Evolutionary conservation across 2,888 invertebrate species (phyloP).

Genomic region (Teleiodes luculella): DNA sequence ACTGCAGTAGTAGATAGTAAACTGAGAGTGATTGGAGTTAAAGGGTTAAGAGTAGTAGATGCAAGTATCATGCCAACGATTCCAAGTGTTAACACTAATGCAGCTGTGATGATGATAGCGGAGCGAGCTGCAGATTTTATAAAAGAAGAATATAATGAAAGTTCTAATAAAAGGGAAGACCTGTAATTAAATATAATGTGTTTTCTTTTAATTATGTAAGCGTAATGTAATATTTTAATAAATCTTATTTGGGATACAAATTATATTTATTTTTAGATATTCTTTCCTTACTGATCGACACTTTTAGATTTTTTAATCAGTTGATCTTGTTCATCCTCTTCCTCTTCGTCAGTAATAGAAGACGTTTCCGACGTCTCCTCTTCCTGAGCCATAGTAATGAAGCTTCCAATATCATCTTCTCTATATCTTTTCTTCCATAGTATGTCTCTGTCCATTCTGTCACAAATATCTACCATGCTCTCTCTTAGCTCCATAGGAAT

Average conservation of each 20-base stretch:
- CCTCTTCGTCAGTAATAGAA: background rate
- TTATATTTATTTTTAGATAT: background rate
- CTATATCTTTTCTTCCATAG: conserved; percentile 47
- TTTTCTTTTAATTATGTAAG: background rate
- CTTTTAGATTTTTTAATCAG: background rate
- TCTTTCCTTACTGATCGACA: too few species aligned
- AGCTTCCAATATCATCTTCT: conserved; percentile 35
- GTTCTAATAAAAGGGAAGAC: conserved; percentile 42
- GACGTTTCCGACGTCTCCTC: conserved; percentile 14
- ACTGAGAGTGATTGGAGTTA: conserved; percentile 49
- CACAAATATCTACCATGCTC: conserved; percentile 48
- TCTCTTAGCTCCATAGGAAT: conserved; percentile 52
- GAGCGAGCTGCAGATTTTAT: conserved; percentile 67
- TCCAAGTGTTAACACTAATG: conserved; percentile 64
- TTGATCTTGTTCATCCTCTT: background rate
- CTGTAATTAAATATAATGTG: conserved; percentile 24
- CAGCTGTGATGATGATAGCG: conserved; percentile 68
- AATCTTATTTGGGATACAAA: too few species aligned
- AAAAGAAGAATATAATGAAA: conserved; percentile 43
- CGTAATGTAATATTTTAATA: too few species aligned
- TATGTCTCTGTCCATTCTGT: conserved; percentile 44
- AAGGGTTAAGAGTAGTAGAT: conserved; percentile 56
- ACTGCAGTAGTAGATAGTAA: conserved; percentile 53
- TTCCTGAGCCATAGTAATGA: conserved; percentile 24
- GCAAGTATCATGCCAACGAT: conserved; percentile 70